These are phyloP conservation scores for Cotesia congregata DNA, from an alignment of 2,888 invertebrate genomes.

Conservation along the genomic window DNA sequence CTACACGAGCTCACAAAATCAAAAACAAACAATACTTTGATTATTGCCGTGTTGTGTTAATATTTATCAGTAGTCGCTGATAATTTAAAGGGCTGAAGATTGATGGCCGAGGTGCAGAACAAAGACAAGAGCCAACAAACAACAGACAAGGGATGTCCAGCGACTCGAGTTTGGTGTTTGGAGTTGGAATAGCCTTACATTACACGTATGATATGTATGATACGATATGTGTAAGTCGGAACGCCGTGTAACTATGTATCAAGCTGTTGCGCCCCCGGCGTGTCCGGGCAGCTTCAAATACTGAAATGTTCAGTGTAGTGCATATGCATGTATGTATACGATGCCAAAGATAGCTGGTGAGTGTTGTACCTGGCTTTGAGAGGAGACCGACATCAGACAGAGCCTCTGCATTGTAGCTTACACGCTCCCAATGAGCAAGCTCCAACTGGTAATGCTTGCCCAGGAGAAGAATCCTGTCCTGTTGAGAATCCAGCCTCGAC, in stretches of 20 bases:
- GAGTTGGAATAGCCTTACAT: conserved; percentile 10
- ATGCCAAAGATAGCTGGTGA: not conserved
- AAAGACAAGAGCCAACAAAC: not conserved
- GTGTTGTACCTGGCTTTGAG: conserved; percentile 60
- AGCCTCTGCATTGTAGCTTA: conserved; percentile 65
- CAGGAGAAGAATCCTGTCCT: conserved; percentile 39
- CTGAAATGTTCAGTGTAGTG: not conserved
- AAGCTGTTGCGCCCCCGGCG: conserved; percentile 70
- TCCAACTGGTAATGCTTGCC: conserved; percentile 64
- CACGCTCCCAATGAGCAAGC: conserved; percentile 67
- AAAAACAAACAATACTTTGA: conserved; percentile 10
- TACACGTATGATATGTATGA: conserved; percentile 47
- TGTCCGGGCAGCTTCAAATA: conserved; percentile 66
- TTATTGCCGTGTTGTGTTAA: conserved; percentile 3
- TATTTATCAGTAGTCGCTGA: conserved; percentile 17
- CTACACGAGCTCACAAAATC: not conserved
- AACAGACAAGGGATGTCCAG: not conserved
- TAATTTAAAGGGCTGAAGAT: conserved; percentile 22
- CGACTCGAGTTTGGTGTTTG: not conserved
- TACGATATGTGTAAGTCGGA: conserved; percentile 55
- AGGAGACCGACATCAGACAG: conserved; percentile 57
- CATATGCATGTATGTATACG: not conserved
- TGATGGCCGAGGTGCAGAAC: not conserved
- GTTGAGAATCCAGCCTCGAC: conserved; percentile 53
- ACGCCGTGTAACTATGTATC: conserved; percentile 70